Percentiles rank a stretch among this genome's conserved stretches.
Conservation (phyloP, 2,797 vertebrate genomes). For the Brachymystax lenok region DNA sequence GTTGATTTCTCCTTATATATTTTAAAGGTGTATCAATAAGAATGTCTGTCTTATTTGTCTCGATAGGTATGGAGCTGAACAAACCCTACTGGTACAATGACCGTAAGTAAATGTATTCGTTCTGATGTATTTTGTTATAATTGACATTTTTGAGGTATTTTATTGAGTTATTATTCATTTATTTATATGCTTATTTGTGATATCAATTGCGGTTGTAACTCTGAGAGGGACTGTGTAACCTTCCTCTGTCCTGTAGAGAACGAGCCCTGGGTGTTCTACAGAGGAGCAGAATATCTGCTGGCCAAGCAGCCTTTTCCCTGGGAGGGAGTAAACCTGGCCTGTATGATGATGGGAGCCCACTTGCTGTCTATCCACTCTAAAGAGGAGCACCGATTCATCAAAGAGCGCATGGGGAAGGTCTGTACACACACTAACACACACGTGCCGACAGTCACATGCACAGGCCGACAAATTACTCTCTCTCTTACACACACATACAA, state of each 20-base stretch:
- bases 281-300: conserved; percentile 86
- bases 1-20: neutral
- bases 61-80: conserved; percentile 69
- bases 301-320: conserved; percentile 76
- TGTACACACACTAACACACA: conserved; percentile 12
- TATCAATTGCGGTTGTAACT: neutral
- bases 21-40: neutral
- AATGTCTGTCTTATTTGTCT: conserved; percentile 23
- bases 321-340: conserved; percentile 82
- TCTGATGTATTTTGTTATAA: neutral
- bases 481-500: no score
- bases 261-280: conserved; percentile 86
- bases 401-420: conserved; percentile 73
- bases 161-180: neutral
- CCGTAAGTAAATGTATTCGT: conserved; percentile 68
- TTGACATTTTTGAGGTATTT: neutral
- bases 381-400: conserved; percentile 86
- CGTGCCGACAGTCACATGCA: conserved; percentile 18
- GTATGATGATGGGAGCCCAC: conserved; percentile 82
- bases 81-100: conserved; percentile 82
- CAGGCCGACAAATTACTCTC: neutral
- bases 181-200: conserved; percentile 29
- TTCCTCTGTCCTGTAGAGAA: conserved; percentile 61
- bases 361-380: conserved; percentile 85
- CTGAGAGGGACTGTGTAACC: neutral